Evolutionary conservation across 2,113 vertebrate genomes (phyloP).

Genomic region (Scomber japonicus): DNA sequence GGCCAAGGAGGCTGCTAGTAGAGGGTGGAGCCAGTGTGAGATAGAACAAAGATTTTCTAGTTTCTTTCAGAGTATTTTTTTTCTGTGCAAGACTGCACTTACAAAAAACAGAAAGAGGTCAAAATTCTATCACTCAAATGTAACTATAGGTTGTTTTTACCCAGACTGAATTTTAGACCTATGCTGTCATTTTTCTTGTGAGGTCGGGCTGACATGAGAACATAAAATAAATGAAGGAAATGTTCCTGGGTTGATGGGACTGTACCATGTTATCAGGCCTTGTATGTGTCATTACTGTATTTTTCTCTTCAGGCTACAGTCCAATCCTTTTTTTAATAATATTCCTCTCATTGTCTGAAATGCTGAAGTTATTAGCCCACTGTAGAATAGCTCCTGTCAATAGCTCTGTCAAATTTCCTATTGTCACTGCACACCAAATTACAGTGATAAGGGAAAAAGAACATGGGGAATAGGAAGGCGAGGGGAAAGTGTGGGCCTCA

Average conservation of each 20-base stretch:
- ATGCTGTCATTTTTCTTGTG: too few species aligned
- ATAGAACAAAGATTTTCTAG: too few species aligned
- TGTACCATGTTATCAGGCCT: neutral
- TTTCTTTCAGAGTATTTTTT: too few species aligned
- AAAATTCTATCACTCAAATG: too few species aligned
- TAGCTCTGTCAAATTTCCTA: conserved; percentile 61
- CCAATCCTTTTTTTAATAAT: conserved; percentile 40
- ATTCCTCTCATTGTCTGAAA: conserved; percentile 62
- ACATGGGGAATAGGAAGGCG: conserved; percentile 39
- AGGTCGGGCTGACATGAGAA: neutral
- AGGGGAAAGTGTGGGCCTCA: conserved; percentile 46
- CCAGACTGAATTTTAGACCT: too few species aligned
- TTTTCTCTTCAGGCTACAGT: conserved; percentile 29
- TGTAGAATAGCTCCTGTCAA: conserved; percentile 62
- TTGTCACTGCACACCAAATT: conserved; percentile 67
- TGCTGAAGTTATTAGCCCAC: conserved; percentile 54
- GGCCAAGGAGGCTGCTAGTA: too few species aligned
- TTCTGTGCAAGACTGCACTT: too few species aligned
- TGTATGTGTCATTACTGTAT: conserved; percentile 9
- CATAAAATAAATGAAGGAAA: conserved; percentile 17
- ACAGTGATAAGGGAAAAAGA: conserved; percentile 57
- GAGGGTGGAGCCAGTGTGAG: too few species aligned
- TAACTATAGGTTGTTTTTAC: too few species aligned
- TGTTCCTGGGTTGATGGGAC: conserved; percentile 25
- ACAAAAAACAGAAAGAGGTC: too few species aligned